Evolutionary conservation across 2,888 invertebrate genomes (phyloP), one percentile per base, ranked within the genome.

Genomic region (Aplocera efformata): DNA sequence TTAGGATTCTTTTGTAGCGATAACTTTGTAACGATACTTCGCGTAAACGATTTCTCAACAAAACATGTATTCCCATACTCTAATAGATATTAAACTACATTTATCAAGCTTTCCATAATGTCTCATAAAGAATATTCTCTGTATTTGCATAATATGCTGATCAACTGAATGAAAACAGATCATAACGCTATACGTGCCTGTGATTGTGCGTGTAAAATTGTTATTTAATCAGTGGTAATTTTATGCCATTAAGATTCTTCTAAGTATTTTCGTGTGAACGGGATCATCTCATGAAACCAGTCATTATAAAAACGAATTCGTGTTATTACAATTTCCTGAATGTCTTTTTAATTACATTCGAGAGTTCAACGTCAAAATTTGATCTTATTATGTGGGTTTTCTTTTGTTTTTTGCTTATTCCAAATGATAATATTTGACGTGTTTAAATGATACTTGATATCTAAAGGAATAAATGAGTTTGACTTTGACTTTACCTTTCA

Each of bases 251-350:
- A 43, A 35, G 29, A 47, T 38, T 24, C 23, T 44, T 47, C 43
- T 61, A 58, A 63, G 65, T 60, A 63, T 61, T 62, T 66, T 60
- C 62, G 58, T 64, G 61, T 58, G 63, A 67, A 58, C 49, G 51
- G 35, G 44, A 25, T 43, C 35, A 38, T 38, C 35, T 30, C 37
- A 34, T 33, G 49, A 53, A 42, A 42, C 29, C 30, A 10, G 37
- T 45, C 38, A 47, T 56, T 43, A 54, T 46, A 53, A 50, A 50
- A 45, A 48, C 40, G 28, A 21, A 36, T 44, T 42, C 29, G 28
- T 52, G 38, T 46, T 43, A 50, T 59, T 59, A 56, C 40, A 59
- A 51, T 42, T 47, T 45, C 41, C 46, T 38, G 46, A 57, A 59
- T 59, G 48, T 46, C 23, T 55, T 61, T 57, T 54, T 59, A 59